phyloP scores from a whole-genome alignment of 2,113 vertebrate genomes.

The Ceyx melanurus region DNA sequence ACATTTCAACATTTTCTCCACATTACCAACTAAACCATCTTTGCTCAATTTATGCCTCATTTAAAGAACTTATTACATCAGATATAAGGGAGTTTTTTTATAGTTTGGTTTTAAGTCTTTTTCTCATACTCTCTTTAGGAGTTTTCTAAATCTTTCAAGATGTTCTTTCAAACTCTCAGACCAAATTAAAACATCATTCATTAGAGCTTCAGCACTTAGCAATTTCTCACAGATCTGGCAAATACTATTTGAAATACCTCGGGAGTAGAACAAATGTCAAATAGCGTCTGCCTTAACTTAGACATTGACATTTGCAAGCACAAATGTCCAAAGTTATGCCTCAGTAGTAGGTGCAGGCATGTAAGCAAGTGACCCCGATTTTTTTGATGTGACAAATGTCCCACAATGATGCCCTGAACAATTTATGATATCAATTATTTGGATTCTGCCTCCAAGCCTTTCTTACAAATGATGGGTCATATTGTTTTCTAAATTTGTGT shows the following conservation, averaged over 20 bases:
- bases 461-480: conserved; percentile 20
- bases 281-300: background rate
- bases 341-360: background rate
- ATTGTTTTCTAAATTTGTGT: conserved; percentile 49
- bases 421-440: conserved; percentile 43
- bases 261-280: conserved; percentile 16
- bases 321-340: background rate
- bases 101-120: conserved; percentile 46
- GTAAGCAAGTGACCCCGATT: background rate
- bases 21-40: conserved; percentile 50
- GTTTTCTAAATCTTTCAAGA: conserved; percentile 66
- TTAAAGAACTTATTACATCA: conserved; percentile 69
- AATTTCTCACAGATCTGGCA: conserved; percentile 57
- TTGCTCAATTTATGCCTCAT: conserved; percentile 62
- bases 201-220: conserved; percentile 31
- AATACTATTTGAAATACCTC: conserved; percentile 25
- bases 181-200: conserved; percentile 70
- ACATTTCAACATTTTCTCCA: conserved; percentile 43
- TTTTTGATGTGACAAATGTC: background rate
- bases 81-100: conserved; percentile 39
- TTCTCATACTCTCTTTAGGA: conserved; percentile 59
- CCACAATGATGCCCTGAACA: background rate
- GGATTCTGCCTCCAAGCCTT: background rate
- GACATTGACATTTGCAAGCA: background rate
- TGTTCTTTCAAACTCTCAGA: conserved; percentile 62